These are phyloP conservation scores for Garrulus glandarius DNA, from an alignment of 2,797 vertebrate genomes.

Conservation along the genomic window DNA sequence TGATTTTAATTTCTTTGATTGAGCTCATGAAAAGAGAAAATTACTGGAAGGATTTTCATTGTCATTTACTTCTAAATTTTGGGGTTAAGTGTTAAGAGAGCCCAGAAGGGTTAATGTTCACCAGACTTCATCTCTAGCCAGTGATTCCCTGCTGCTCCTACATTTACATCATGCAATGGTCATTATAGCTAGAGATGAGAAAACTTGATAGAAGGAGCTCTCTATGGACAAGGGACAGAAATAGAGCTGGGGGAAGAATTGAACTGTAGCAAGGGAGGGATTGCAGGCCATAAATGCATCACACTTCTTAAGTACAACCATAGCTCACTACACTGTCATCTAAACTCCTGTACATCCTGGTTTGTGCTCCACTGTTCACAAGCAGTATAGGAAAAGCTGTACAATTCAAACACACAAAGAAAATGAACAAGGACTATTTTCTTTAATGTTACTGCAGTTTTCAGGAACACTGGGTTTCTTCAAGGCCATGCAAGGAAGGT, in stretches of 20 bases:
- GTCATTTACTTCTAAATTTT: neutral
- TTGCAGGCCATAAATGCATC: slow-evolving; percentile 27
- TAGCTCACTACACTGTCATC: neutral
- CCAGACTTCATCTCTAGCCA: neutral
- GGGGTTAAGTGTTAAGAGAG: neutral
- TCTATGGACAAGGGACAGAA: slow-evolving; percentile 15
- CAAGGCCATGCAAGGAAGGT: slow-evolving; percentile 32
- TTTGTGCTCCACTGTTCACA: neutral
- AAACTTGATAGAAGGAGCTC: slow-evolving; percentile 29
- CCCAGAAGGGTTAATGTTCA: slow-evolving; percentile 43
- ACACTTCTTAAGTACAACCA: neutral
- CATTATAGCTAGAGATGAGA: slow-evolving; percentile 17
- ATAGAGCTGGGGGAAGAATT: neutral
- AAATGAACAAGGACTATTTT: slow-evolving; percentile 10
- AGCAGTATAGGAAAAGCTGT: neutral
- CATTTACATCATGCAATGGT: slow-evolving; percentile 24
- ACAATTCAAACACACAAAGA: slow-evolving; percentile 1
- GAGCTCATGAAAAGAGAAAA: neutral
- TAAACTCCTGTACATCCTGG: neutral
- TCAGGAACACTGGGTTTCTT: slow-evolving; percentile 25
- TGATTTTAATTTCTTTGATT: neutral
- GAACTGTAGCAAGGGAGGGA: neutral
- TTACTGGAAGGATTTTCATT: neutral
- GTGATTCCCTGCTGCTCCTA: neutral
- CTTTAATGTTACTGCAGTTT: slow-evolving; percentile 11